Conservation (phyloP, 35 echinoderm and acorn worm species). For the Stichopus chloronotus region DNA sequence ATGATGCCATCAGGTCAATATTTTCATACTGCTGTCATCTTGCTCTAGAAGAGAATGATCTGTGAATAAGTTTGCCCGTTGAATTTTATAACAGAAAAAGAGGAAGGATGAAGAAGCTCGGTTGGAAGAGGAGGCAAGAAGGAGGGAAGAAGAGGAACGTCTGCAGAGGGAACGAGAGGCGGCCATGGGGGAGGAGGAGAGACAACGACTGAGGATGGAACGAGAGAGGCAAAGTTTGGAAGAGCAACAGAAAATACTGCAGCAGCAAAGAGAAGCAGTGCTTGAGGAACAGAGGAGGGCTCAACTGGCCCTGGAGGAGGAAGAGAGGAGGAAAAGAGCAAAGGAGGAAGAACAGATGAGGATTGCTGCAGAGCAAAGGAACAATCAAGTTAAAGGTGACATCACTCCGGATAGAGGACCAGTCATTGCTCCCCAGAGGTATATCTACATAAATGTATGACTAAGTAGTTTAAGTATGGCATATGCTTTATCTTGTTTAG, state of each 20-base stretch:
- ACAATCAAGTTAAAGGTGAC: background rate
- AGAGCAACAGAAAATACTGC: conserved; percentile 78
- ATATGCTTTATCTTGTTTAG: background rate
- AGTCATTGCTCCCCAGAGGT: background rate
- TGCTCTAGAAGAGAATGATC: background rate
- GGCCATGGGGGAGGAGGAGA: conserved; percentile 61
- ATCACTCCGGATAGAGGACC: background rate
- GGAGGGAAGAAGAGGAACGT: conserved; percentile 64
- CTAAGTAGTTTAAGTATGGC: background rate
- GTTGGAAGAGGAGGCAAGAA: conserved; percentile 41
- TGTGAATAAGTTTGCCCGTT: too few relatives aligned
- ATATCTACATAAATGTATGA: background rate
- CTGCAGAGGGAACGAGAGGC: conserved; percentile 65
- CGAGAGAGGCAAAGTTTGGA: conserved; percentile 61
- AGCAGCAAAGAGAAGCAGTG: conserved; percentile 72
- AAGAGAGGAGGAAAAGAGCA: conserved; percentile 40
- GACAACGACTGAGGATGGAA: conserved; percentile 65
- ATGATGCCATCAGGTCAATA: background rate
- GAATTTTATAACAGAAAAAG: conserved; percentile 59
- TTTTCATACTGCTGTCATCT: background rate
- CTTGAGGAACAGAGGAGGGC: conserved; percentile 50
- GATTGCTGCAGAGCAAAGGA: background rate
- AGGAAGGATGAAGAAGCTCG: conserved; percentile 68
- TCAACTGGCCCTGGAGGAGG: conserved; percentile 44
- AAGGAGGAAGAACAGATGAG: background rate